Base-by-base conservation (phyloP, 2,888 invertebrate genomes). In the Acholoe squamosa region DNA sequence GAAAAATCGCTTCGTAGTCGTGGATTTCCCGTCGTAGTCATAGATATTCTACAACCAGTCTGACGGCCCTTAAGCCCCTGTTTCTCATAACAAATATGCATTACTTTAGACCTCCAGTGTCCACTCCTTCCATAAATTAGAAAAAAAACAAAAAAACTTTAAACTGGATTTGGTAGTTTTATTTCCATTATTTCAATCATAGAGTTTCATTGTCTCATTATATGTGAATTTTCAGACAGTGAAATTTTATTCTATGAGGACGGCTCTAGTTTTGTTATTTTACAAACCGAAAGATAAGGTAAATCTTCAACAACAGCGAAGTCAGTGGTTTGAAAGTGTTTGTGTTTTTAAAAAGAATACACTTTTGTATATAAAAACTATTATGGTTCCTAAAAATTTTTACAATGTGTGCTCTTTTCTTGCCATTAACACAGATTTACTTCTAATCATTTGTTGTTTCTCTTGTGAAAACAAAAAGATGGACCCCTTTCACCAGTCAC, bases 201-300 rank as follows among this genome's bases (percentile, higher is more conserved):
- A 10, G 43, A 7, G 5, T 43, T 43, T 43, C 43, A 43, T 43
- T 61, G 22, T 12, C 5, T 61, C 14, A 61, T 61, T 14, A 61
- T n/a, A 3, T n/a, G 61, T 80, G 25, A 80, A 33, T 43, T 80
- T 80, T 80, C 80, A 80, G 80, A 80, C 7, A 80, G 22, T 43
- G 34, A 80, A 19, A 34, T 80, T 80, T 3, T 80, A 33, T 43
- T 80, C 43, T 80, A 34, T 80, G 80, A 43, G 43, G 80, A 80
- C 80, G 80, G 80, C 80, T 80, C 80, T 80, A 80, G 43, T 34
- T 80, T 34, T n/a, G 33, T 80, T 80, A 22, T 33, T 80, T 80
- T 80, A 43, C 80, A 34, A 80, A 33, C 80, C 22, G 80, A 76
- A 31, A 1, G 76, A 80, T 80, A 80, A 80, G 80, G 80, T 80